These are phyloP conservation scores for Eudyptes chrysolophus DNA, from an alignment of 2,113 vertebrate genomes.

Conservation along the genomic window DNA sequence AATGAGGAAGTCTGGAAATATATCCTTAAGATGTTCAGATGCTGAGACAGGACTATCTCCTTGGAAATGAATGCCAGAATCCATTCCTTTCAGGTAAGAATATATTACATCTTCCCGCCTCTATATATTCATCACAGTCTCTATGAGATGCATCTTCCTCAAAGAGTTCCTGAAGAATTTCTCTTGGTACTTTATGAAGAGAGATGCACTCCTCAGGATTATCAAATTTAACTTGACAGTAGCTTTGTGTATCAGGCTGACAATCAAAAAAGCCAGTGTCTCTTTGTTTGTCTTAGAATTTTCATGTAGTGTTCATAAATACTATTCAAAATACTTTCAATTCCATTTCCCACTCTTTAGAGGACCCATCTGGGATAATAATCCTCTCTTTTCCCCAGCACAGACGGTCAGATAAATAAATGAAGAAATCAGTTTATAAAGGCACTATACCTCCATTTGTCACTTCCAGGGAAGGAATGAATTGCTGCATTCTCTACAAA, in stretches of 20 bases:
- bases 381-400: background rate
- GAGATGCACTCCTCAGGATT: background rate
- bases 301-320: background rate
- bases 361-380: background rate
- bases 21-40: background rate
- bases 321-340: background rate
- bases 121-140: background rate
- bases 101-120: background rate
- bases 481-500: background rate
- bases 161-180: background rate
- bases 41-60: background rate
- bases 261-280: background rate
- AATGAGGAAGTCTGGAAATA: background rate
- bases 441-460: background rate
- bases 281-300: background rate
- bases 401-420: background rate
- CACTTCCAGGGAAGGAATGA: background rate
- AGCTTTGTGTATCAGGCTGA: background rate
- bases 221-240: background rate
- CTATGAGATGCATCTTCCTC: background rate
- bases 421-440: background rate
- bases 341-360: background rate
- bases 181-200: background rate
- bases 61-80: background rate
- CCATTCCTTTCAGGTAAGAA: background rate